Evolutionary conservation across 2,888 invertebrate genomes (phyloP), one percentile per base, ranked within the genome.

Genomic region (Tiphia femorata): DNA sequence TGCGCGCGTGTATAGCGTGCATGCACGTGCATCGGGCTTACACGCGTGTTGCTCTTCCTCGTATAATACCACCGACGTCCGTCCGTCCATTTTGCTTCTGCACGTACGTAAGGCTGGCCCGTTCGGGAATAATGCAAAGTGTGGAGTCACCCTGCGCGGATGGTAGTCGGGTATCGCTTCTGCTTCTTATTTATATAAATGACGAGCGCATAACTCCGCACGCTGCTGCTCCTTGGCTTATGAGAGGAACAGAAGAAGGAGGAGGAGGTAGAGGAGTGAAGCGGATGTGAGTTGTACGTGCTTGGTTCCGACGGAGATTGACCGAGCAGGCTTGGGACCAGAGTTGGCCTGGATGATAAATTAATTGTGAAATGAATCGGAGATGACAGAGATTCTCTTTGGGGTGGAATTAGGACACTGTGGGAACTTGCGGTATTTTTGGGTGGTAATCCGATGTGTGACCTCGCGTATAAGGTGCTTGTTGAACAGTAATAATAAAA

Each of bases 111-210:
- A n/a, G n/a, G n/a, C n/a, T n/a, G n/a, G n/a, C 53, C 60, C 67
- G 68, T 72, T 65, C 57, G 61, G 62, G 64, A 67, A 81, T 78
- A 81, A 80, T 81, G 77, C 72, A 78, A 81, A 81, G 77, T 78
- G 82, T 81, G 58, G 55, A 78, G 82, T 82, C 82, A 82, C 78
- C 70, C 66, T 67, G 72, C n/a, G n/a, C 67, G 72, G 71, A 75
- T 78, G 72, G 81, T 81, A 81, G 81, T 80, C 80, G 75, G 81
- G 80, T 82, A 81, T 82, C 82, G 79, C 75, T 80, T 78, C 73
- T 72, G 71, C 75, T 72, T 81, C 83, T 82, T 83, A 82, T 83
- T 83, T 82, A 82, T 82, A 83, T 82, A 82, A 83, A 82, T 83
- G 83, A 83, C 82, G 76, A 82, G 82, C 82, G 81, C 80, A 82